Evolutionary conservation across 2,113 vertebrate species (phyloP).

Genomic region (Alethe castanea): DNA sequence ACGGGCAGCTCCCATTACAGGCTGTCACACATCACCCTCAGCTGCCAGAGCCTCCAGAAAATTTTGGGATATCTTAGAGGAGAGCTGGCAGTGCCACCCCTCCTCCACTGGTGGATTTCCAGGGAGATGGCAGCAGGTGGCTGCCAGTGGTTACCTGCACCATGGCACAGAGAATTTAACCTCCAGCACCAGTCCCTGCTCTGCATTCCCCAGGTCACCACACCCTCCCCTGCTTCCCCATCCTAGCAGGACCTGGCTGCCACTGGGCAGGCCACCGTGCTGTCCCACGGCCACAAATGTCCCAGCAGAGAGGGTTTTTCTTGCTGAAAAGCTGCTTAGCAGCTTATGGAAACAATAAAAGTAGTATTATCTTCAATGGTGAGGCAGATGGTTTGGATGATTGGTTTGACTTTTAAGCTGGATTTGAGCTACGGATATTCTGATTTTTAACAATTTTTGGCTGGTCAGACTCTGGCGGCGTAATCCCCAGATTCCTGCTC

Average conservation of each 20-base stretch:
- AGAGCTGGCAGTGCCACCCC: background rate
- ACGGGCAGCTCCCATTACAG: background rate
- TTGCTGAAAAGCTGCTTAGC: conserved; percentile 61
- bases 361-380: conserved; percentile 48
- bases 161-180: background rate
- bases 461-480: background rate
- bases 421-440: conserved; percentile 64
- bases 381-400: conserved; percentile 67
- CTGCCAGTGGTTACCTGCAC: background rate
- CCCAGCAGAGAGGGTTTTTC: conserved; percentile 30
- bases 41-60: background rate
- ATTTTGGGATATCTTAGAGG: background rate
- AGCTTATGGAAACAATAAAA: conserved; percentile 69
- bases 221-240: background rate
- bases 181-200: background rate
- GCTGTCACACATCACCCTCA: background rate
- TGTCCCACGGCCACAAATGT: background rate
- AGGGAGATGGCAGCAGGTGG: background rate
- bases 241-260: background rate
- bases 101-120: background rate
- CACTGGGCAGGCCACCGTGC: fast-evolving
- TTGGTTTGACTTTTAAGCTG: conserved; percentile 70
- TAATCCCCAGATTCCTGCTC: conserved; percentile 37
- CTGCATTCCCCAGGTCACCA: background rate
- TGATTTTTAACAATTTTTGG: conserved; percentile 61